Evolutionary conservation across 2,888 invertebrate species (phyloP).

Genomic region (Lasioglossum leucozonium): DNA sequence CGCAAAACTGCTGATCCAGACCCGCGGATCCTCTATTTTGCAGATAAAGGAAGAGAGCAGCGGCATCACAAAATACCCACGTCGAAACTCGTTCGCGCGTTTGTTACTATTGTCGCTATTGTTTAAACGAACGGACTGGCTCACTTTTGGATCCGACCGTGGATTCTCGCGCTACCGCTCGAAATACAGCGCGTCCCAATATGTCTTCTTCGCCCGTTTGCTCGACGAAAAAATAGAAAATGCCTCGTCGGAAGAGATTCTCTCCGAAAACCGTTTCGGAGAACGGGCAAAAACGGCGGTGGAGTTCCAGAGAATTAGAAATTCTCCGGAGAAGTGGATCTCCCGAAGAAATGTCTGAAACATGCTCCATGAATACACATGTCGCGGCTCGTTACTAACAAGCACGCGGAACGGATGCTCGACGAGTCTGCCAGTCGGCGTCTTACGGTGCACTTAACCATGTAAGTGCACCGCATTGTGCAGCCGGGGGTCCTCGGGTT

Average conservation of each 20-base stretch:
- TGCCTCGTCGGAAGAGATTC: not conserved
- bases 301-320: not conserved
- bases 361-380: not conserved
- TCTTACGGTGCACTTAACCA: conserved; percentile 17
- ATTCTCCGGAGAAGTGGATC: not conserved
- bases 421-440: not conserved
- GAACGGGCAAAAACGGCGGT: not conserved
- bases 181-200: not conserved
- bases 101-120: not conserved
- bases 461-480: conserved; percentile 24
- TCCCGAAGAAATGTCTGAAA: not conserved
- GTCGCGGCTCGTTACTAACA: conserved; percentile 9
- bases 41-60: not conserved
- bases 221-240: not conserved
- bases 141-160: not conserved
- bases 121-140: not conserved
- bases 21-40: not conserved
- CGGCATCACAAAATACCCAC: not conserved
- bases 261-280: not conserved
- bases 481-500: not conserved
- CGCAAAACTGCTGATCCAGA: conserved; percentile 22
- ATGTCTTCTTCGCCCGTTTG: no score
- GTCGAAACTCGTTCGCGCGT: not conserved
- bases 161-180: not conserved
- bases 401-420: conserved; percentile 14